Evolutionary conservation across 2,797 vertebrate genomes (phyloP), one percentile per base, ranked within the genome.

Genomic region (Synaphobranchus kaupii): DNA sequence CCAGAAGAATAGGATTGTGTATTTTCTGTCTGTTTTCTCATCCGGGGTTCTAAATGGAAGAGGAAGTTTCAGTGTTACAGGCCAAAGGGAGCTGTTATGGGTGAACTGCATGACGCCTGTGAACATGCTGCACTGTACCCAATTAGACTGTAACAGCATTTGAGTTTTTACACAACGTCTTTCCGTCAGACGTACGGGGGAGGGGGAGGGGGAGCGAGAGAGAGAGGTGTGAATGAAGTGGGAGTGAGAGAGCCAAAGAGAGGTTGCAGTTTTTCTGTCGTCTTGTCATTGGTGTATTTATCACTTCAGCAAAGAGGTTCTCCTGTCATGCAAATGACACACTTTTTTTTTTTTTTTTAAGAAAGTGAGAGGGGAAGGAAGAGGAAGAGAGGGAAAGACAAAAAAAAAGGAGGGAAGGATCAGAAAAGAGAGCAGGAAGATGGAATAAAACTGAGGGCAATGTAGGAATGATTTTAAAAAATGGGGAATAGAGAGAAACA

Each of bases 51-150:
- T 54, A 58, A 80, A 60, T 78, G 39, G 47, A 81, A 48, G 56
- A 84, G 86, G 86, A 87, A 84, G 83, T 50, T 0, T 68, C 48
- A 76, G 34, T 76, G 25, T 60, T 78, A 20, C 52, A 15, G 68
- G 68, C 86, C 83, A 84, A 84, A 78, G 83, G 84, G 76, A 84
- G 54, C 66, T 4, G 7, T 87, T 87, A 84, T 63, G 82, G 47
- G 13, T 50, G 48, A 73, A 73, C 48, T 8, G 5, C 47, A 73
- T n/a, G 39, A 22, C n/a, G 1, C 25, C 34, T 48, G 39, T 48
- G 60, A 84, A 50, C 68, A 81, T 9, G n/a, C 60, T 52, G 58
- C 3, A 22, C 58, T 86, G n/a, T 44, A 15, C 85, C 47, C 58
- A 39, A 31, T 84, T 58, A 84, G 12, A 47, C 44, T 47, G 82